These are phyloP conservation scores for Stictonetta naevosa DNA, from an alignment of 2,113 vertebrate species.

Conservation along the genomic window DNA sequence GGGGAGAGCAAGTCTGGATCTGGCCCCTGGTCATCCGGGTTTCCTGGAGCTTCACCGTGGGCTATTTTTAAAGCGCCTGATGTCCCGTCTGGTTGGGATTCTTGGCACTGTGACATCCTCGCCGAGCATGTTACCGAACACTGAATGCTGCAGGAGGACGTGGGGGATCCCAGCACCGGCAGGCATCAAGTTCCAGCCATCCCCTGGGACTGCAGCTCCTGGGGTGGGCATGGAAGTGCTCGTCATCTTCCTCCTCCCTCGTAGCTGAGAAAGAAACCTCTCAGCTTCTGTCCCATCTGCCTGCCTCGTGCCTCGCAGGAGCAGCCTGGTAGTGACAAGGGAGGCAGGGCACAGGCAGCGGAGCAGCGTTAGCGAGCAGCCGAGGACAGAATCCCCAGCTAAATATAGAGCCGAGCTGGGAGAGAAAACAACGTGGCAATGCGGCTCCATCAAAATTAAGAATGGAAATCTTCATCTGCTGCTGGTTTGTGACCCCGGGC, in stretches of 20 bases:
- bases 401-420: not conserved
- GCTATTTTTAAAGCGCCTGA: constrained; percentile 38
- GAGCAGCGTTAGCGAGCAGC: not conserved
- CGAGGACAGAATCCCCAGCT: constrained; percentile 19
- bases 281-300: constrained; percentile 58
- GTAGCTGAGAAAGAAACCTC: constrained; percentile 57
- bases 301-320: constrained; percentile 73
- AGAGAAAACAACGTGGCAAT: not conserved
- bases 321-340: constrained; percentile 60
- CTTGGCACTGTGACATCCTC: not conserved
- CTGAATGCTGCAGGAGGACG: not conserved
- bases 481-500: not conserved
- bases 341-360: constrained; percentile 38
- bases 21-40: not conserved
- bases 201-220: constrained; percentile 33
- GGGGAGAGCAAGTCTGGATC: not conserved
- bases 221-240: constrained; percentile 54
- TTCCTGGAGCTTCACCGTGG: constrained; percentile 1
- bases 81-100: constrained; percentile 22
- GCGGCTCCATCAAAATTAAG: not conserved
- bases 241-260: constrained; percentile 46
- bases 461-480: not conserved
- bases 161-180: constrained; percentile 8
- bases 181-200: constrained; percentile 2
- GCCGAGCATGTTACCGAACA: not conserved